These are phyloP conservation scores for Athalia rosae DNA, from an alignment of 2,888 invertebrate species.

Conservation along the genomic window DNA sequence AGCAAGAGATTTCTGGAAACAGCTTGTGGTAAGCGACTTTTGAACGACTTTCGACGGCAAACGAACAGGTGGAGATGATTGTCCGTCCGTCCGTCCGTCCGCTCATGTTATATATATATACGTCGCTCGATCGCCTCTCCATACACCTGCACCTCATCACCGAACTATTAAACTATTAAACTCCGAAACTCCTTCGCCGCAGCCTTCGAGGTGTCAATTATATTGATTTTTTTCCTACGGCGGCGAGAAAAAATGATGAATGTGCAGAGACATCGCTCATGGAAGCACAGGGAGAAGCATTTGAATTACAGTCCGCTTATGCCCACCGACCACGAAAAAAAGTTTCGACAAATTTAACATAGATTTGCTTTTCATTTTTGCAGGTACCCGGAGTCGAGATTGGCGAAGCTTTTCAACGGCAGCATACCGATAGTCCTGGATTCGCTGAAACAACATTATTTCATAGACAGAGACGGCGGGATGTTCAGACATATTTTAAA, in stretches of 20 bases:
- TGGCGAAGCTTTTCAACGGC: conserved; percentile 96
- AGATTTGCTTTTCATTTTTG: conserved; percentile 60
- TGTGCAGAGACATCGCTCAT: no score
- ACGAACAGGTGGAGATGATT: conserved; percentile 44
- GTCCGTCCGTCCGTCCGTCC: conserved; percentile 37
- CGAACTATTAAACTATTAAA: not conserved
- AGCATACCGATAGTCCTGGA: conserved; percentile 96
- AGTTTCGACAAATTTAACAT: not conserved
- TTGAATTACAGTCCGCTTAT: no score
- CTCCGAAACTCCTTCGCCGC: no score
- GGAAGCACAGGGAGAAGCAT: no score
- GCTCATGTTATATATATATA: not conserved
- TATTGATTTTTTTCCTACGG: no score
- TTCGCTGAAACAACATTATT: conserved; percentile 97
- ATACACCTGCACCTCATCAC: not conserved
- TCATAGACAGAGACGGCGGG: conserved; percentile 98
- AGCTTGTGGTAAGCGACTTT: conserved; percentile 30
- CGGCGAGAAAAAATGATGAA: no score
- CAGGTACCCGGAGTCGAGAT: conserved; percentile 94
- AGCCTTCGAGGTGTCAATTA: not conserved
- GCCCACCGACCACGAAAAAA: not conserved
- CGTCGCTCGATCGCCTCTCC: no score
- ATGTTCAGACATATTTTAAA: conserved; percentile 98
- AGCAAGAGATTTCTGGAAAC: conserved; percentile 32
- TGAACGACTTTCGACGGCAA: conserved; percentile 38